phyloP scores from a whole-genome alignment of 2,797 vertebrate species.

The Falco berigora region DNA sequence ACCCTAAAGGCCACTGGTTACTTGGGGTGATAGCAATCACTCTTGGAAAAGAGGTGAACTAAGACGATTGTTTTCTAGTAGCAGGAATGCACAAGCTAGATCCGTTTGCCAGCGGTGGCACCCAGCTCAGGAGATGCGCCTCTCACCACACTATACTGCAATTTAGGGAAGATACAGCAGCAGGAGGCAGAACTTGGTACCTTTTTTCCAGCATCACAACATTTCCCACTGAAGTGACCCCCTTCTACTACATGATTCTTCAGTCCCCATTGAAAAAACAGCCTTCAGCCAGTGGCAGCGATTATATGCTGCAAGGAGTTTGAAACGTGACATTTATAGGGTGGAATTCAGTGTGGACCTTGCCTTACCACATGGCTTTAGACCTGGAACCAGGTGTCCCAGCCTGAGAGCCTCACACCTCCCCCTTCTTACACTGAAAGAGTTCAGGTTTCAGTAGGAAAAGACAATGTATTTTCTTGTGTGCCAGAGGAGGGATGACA shows the following conservation, averaged over 20 bases:
- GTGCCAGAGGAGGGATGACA: neutral
- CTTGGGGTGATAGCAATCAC: neutral
- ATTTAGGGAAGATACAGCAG: neutral
- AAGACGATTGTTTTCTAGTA: neutral
- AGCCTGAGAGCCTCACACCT: neutral
- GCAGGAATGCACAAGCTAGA: neutral
- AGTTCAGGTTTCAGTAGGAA: neutral
- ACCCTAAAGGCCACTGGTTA: neutral
- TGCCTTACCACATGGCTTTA: neutral
- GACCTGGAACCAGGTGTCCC: neutral
- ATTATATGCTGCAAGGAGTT: neutral
- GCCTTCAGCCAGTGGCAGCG: neutral
- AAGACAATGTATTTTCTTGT: neutral
- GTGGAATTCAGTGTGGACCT: neutral
- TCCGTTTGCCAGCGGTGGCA: neutral
- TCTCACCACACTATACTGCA: neutral
- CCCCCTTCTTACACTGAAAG: neutral
- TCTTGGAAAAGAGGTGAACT: neutral
- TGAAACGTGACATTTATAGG: neutral
- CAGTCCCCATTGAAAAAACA: neutral
- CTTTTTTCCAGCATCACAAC: neutral
- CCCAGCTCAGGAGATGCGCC: neutral
- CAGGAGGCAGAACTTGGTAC: neutral
- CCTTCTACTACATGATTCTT: neutral
- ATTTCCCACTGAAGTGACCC: neutral